Evolutionary conservation across 2,888 invertebrate species (phyloP), one percentile per base, ranked within the genome.

Genomic region (Ophion obscuratus): DNA sequence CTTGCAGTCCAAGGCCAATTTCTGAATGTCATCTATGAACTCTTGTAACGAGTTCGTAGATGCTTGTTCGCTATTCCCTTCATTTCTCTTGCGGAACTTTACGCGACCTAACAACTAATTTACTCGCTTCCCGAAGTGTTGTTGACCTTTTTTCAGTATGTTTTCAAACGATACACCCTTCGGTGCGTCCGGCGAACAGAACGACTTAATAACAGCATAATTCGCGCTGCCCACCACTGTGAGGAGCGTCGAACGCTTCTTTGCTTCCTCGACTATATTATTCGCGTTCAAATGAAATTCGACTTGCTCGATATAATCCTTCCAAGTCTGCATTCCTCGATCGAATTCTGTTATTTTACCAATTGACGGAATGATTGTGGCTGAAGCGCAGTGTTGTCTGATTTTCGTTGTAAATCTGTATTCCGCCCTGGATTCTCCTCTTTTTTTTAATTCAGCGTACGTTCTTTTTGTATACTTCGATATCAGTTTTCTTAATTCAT

Each of bases 1-100:
- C 68, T 80, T 75, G 66, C 84, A 84, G 59, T 80, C 62, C 68
- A 61, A 31, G 17, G 75, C 80, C 53, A 84, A 20, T 57, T 73
- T 80, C 36, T 2, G 36, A 36, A 36, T 36, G 36, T 36, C 36
- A 36, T 2, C 36, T 36, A 36, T 0, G 36, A 36, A 36, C 36
- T 83, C 74, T 73, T 83, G 67, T 11, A 79, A 67, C 20, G 78
- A 36, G n/a, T n/a, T n/a, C n/a, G n/a, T n/a, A n/a, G n/a, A n/a
- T n/a, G n/a, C n/a, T n/a, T n/a, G n/a, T 68, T 73, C 83, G 36
- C 57, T 62, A 57, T 83, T 64, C 31, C 47, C 20, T 31, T 83
- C 78, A 70, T 83, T 64, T 3, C 83, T 62, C 61, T 78, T 71
- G 27, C 71, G 78, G 61, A 83, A 83, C 17, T 68, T 24, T n/a